phyloP scores from a whole-genome alignment of 2,113 vertebrate species.

The Myrmecobius fasciatus region DNA sequence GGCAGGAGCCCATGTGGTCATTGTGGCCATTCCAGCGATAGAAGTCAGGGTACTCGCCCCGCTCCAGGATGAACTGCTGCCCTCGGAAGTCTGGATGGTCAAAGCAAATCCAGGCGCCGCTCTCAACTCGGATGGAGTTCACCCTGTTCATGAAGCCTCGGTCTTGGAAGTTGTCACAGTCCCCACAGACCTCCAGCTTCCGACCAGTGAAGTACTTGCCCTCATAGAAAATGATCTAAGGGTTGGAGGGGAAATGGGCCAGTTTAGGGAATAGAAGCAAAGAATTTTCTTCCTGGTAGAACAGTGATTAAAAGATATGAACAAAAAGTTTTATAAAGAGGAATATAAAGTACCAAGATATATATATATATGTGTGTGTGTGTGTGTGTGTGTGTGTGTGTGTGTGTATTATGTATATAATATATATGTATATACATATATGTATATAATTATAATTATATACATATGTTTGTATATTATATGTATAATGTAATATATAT shows the following conservation, averaged over 20 bases:
- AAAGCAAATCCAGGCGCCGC: slow-evolving; percentile 92
- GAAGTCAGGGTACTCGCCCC: slow-evolving; percentile 91
- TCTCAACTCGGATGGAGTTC: slow-evolving; percentile 93
- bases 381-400: no score
- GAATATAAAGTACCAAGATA: not conserved
- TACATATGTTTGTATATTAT: no score
- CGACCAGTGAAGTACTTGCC: slow-evolving; percentile 92
- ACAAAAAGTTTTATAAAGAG: not conserved
- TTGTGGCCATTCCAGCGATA: slow-evolving; percentile 93
- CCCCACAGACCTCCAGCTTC: slow-evolving; percentile 91
- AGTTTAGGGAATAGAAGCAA: not conserved
- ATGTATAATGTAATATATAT: no score
- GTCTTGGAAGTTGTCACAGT: slow-evolving; percentile 94
- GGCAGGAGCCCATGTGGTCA: slow-evolving; percentile 95
- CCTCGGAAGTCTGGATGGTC: slow-evolving; percentile 92
- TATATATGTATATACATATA: no score
- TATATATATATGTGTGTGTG: no score
- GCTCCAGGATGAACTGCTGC: slow-evolving; percentile 94
- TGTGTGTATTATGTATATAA: no score
- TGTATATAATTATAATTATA: no score
- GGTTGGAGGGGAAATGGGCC: slow-evolving; percentile 43
- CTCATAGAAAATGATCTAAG: slow-evolving; percentile 92
- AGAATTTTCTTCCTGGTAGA: not conserved
- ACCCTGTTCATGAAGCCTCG: slow-evolving; percentile 92
- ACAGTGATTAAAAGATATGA: not conserved